These are phyloP conservation scores for Laspeyria flexula DNA, from an alignment of 2,888 invertebrate genomes.

Conservation along the genomic window DNA sequence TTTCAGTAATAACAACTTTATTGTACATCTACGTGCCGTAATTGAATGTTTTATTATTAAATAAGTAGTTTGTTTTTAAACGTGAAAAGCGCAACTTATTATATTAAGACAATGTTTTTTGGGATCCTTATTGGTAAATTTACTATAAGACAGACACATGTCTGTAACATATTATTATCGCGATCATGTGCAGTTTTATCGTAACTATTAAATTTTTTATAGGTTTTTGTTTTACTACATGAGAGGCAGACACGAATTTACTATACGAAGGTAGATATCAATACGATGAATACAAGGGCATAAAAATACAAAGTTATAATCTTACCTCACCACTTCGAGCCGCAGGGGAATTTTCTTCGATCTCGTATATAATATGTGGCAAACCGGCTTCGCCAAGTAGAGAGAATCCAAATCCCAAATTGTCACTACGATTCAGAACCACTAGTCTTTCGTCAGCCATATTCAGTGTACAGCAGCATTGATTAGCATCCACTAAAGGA, in stretches of 20 bases:
- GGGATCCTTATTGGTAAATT: background rate
- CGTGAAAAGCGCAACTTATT: background rate
- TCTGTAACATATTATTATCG: background rate
- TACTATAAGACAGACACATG: background rate
- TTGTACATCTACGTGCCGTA: background rate
- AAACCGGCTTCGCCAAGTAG: slow-evolving; percentile 95
- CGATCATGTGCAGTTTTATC: background rate
- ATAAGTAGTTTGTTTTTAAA: background rate
- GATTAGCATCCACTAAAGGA: slow-evolving; percentile 72
- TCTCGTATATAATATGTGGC: slow-evolving; percentile 97
- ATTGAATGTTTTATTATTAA: background rate
- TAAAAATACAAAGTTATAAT: slow-evolving; percentile 31
- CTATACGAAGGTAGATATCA: slow-evolving; percentile 44
- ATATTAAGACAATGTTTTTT: background rate
- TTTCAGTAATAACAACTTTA: background rate
- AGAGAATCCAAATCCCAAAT: slow-evolving; percentile 96
- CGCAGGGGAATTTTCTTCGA: slow-evolving; percentile 96
- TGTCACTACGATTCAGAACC: slow-evolving; percentile 94
- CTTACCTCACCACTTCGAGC: slow-evolving; percentile 95
- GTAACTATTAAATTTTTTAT: background rate
- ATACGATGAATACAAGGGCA: slow-evolving; percentile 2
- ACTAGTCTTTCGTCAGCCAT: slow-evolving; percentile 97
- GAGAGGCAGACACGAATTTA: slow-evolving; percentile 19
- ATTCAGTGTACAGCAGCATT: slow-evolving; percentile 85
- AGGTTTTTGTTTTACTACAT: slow-evolving; percentile 13